Evolutionary conservation across 1,140 invertebrate species (phyloP), one percentile per base, ranked within the genome.

Genomic region (Hycleus cichorii): DNA sequence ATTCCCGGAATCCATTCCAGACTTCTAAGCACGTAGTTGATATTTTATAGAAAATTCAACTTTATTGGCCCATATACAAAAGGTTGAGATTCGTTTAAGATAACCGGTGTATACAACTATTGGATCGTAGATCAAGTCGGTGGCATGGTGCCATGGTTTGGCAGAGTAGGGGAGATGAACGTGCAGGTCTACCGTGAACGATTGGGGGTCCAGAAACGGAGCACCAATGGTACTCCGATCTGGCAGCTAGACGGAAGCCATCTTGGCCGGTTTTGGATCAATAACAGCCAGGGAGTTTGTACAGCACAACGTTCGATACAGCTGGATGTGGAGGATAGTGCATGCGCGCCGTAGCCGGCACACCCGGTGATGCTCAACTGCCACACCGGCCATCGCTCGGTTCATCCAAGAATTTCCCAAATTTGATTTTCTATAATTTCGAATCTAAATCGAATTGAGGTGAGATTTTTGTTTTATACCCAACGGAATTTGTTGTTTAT

Each of bases 1-100:
- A 66, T 71, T 70, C 67, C 64, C 57, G 57, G 69, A 71, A 71
- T 71, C 68, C 68, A 69, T 70, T 70, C 65, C 63, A 60, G 62
- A 65, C 63, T 59, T 18, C 63, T 59, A 61, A 60, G 61, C 69
- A 71, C 64, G 69, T 67, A 68, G 60, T 64, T 64, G 65, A 24
- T 43, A 47, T 27, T 18, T 11, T 27, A 60, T n/a, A 39, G 51
- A 39, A 68, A 55, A 55, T 44, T 57, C 42, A 38, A 27, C 63
- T 51, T 39, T 67, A 62, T 49, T 43, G 25, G 27, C 10, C 3
- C 3, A 2, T 9, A 24, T 43, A 8, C 44, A 53, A 60, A 64
- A 47, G 55, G 61, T 39, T 49, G 38, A 43, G 40, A 54, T 58
- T 66, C 49, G 62, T 50, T 43, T 47, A 56, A n/a, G 26, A 24